Base-by-base conservation (phyloP, 1,140 invertebrate genomes). In the Scaptomyza montana region DNA sequence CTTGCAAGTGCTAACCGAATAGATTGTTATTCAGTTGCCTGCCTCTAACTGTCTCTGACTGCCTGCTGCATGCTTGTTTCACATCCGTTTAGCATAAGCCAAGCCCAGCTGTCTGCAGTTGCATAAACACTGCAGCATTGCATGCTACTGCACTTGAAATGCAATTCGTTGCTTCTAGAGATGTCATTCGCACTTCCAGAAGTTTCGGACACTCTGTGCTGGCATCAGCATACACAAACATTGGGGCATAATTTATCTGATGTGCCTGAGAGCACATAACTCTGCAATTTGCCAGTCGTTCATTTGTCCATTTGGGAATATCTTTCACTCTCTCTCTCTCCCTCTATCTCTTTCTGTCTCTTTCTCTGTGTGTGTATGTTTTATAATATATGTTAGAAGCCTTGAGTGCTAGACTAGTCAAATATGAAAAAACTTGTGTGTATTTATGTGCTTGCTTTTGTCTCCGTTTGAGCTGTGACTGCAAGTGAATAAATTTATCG, bases 211-310 rank as follows among this genome's bases (percentile, higher is more conserved):
- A 2, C 3, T 33, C 30, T 2, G 5, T 7, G 3, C 7, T 33
- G 5, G 5, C 30, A 33, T 33, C 30, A 45, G 43, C 45, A 71
- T 16, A 41, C 13, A 55, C 43, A 65, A 70, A 65, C 39, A 66
- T 66, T 56, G 53, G 45, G 64, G 64, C 70, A 73, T 73, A 73
- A 73, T 73, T 68, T 67, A 72, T 67, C 45, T 47, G 69, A 67
- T 73, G 64, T 73, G 64, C 64, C 0, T 5, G 30, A 66, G 30
- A 60, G 47, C 63, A 59, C 69, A 73, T 73, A 67, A 73, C 43
- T 73, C 46, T 73, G 36, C 70, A 68, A 73, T 73, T 73, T 73
- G 64, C 64, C 63, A 72, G 69, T 60, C 63, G 63, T 67, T 72
- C 63, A 67, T 72, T 67, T 59, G 63, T 60, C 66, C 69, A 67